Evolutionary conservation across 2,113 vertebrate species (phyloP).

Genomic region (Seriola quinqueradiata): DNA sequence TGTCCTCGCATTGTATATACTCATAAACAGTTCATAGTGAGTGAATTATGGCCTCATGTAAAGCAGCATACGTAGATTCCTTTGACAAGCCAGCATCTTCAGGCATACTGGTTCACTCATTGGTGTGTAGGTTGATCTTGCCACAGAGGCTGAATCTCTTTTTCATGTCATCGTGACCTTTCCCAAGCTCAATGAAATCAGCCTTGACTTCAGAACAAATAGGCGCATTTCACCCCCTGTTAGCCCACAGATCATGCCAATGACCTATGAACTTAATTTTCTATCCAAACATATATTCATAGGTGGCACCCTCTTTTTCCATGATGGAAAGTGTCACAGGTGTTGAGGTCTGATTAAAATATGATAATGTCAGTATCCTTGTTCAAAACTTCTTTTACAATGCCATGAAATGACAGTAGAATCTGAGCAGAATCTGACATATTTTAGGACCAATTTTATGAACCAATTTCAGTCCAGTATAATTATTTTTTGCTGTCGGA

Average conservation of each 20-base stretch:
- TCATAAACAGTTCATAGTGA: constrained; percentile 27
- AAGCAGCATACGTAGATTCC: constrained; percentile 62
- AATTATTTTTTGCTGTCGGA: constrained; percentile 1
- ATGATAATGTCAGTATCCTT: constrained; percentile 77
- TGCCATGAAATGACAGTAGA: constrained; percentile 35
- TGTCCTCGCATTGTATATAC: neutral
- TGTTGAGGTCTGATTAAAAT: constrained; percentile 82
- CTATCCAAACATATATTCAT: constrained; percentile 92
- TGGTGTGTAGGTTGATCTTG: constrained; percentile 34
- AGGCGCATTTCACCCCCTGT: constrained; percentile 92
- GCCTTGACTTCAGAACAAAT: constrained; percentile 93
- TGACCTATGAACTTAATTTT: constrained; percentile 92
- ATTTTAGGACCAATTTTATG: constrained; percentile 21
- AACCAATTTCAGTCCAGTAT: neutral
- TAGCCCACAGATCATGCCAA: constrained; percentile 85
- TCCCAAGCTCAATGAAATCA: constrained; percentile 90
- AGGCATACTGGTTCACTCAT: constrained; percentile 48
- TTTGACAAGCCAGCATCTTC: constrained; percentile 45
- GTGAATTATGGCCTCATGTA: constrained; percentile 63
- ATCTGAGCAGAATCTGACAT: constrained; percentile 12
- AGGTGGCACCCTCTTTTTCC: constrained; percentile 81
- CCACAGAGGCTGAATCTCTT: constrained; percentile 82
- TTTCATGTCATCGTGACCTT: constrained; percentile 92
- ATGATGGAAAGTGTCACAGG: constrained; percentile 85
- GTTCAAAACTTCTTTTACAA: constrained; percentile 51